Conservation (phyloP, 2,888 invertebrate genomes). For the Spodoptera exigua region DNA sequence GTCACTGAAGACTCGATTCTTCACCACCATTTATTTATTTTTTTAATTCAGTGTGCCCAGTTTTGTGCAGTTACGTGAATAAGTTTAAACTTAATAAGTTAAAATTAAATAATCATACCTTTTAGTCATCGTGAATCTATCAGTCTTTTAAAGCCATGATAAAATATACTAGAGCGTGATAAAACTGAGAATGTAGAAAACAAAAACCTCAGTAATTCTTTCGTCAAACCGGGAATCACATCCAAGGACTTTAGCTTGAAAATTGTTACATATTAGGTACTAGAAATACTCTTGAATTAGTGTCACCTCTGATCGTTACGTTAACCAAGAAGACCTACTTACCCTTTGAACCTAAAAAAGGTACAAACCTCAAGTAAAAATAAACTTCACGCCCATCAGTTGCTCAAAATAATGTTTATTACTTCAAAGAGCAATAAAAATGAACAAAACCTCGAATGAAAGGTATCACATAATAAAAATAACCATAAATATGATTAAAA, state of each 20-base stretch:
- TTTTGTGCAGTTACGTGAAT: too few species aligned
- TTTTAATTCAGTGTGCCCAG: too few species aligned
- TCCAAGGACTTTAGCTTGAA: not conserved
- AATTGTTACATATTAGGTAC: not conserved
- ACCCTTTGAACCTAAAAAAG: slow-evolving; percentile 11
- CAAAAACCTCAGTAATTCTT: too few species aligned
- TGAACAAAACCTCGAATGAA: slow-evolving; percentile 19
- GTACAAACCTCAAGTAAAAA: slow-evolving; percentile 16
- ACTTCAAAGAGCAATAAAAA: slow-evolving; percentile 40
- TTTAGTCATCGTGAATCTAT: too few species aligned
- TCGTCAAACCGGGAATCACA: too few species aligned
- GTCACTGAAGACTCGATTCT: too few species aligned
- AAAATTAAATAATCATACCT: too few species aligned
- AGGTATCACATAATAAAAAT: slow-evolving; percentile 33
- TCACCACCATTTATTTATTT: too few species aligned
- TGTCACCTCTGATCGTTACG: not conserved
- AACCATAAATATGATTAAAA: slow-evolving; percentile 45
- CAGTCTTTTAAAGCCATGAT: too few species aligned
- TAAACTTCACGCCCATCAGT: slow-evolving; percentile 31
- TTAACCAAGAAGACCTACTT: not conserved
- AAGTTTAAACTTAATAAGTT: too few species aligned
- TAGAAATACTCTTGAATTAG: not conserved
- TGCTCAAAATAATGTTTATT: slow-evolving; percentile 39
- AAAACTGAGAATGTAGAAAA: too few species aligned
- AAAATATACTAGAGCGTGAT: too few species aligned